Base-by-base conservation (phyloP, 1,140 invertebrate species). In the Drosophila melanica region DNA sequence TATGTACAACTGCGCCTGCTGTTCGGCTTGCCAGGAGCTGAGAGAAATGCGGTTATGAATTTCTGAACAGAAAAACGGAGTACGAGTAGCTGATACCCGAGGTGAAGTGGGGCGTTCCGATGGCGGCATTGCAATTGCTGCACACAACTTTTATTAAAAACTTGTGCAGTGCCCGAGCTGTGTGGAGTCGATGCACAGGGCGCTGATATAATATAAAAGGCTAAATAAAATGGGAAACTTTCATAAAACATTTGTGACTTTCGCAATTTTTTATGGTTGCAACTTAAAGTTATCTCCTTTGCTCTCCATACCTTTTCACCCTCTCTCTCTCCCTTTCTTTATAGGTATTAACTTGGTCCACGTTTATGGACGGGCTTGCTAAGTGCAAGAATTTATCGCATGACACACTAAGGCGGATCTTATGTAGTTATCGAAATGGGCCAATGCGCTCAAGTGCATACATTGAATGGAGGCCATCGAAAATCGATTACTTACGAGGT, bases 191-290 rank as follows among this genome's bases (percentile, higher is more conserved):
- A 55, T 58, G 65, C 57, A 59, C 63, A 30, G 54, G 33, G 47
- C 30, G 39, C 65, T 60, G 41, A 74, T 55, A 68, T 55, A 66
- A 69, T 55, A 68, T 63, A 74, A 74, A 50, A 77, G 55, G 80
- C 80, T 79, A 84, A 84, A 84, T 84, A 84, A 84, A 86, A 86
- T 78, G 76, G 47, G 65, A 84, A 85, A 86, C 63, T 86, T 86
- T 86, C 81, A 86, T 86, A 86, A 86, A 86, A 86, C 81, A 86
- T 86, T 86, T 86, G 77, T 86, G 78, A 86, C 81, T 86, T 86
- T 71, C 59, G 81, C 78, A 78, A 77, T 78, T 86, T 81, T 85
- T 85, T 85, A 84, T 84, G 47, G 70, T 65, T 75, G 65, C 77
- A 80, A 85, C 81, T 84, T 84, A 20, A 84, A 84, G 79, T 82